Evolutionary conservation across 2,113 vertebrate genomes (phyloP).

Genomic region (Pseudorectes ferrugineus): DNA sequence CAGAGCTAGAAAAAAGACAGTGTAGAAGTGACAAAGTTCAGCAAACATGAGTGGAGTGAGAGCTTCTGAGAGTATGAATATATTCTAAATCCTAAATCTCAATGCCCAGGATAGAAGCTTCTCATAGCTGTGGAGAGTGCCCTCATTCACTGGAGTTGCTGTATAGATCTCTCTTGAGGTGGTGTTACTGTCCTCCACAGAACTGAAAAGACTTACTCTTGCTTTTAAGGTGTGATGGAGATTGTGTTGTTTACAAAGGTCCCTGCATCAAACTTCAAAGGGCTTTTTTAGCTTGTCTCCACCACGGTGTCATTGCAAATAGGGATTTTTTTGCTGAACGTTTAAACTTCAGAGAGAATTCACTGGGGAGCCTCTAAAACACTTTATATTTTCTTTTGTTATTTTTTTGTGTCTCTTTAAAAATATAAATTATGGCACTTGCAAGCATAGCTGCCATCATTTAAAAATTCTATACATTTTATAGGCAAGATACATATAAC

Average conservation of each 20-base stretch:
- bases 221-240: neutral
- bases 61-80: neutral
- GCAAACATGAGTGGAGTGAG: neutral
- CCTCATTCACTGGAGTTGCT: neutral
- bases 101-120: neutral
- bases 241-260: neutral
- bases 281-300: neutral
- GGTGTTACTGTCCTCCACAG: neutral
- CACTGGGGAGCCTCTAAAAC: conserved; percentile 29
- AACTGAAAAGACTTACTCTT: neutral
- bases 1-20: neutral
- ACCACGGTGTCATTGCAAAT: neutral
- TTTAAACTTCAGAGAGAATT: conserved; percentile 27
- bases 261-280: neutral
- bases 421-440: conserved; percentile 35
- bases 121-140: neutral
- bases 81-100: neutral
- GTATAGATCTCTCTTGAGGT: neutral
- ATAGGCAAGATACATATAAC: conserved; percentile 38
- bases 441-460: conserved; percentile 27
- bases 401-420: conserved; percentile 49
- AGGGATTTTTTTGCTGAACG: neutral
- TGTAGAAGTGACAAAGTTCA: neutral
- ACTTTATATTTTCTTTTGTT: conserved; percentile 11
- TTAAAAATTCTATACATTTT: conserved; percentile 44